These are phyloP conservation scores for Drosophila pachea DNA, from an alignment of 1,140 invertebrate genomes.

Conservation along the genomic window DNA sequence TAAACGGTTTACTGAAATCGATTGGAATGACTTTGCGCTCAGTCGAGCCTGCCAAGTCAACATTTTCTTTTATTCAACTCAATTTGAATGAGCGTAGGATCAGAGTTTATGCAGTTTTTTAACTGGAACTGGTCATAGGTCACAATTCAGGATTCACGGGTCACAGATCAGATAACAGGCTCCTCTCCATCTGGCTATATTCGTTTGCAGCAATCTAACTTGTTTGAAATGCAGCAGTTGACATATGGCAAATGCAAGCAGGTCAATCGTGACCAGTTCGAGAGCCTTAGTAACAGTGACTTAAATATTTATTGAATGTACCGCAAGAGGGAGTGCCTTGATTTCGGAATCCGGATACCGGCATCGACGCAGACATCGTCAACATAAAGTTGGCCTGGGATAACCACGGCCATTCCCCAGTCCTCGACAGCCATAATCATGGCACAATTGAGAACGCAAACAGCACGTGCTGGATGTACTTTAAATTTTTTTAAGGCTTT, in stretches of 20 bases:
- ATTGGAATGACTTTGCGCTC: not conserved
- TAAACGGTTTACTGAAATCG: not conserved
- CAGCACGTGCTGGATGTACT: slow-evolving; percentile 56
- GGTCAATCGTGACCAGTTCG: slow-evolving; percentile 29
- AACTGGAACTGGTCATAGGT: not conserved
- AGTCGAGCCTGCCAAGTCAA: too few species aligned
- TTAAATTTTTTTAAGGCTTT: slow-evolving; percentile 12
- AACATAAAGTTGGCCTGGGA: slow-evolving; percentile 20
- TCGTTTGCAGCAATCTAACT: slow-evolving; percentile 1
- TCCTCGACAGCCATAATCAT: slow-evolving; percentile 48
- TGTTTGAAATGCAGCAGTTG: slow-evolving; percentile 9
- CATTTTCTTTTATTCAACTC: not conserved
- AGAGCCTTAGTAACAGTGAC: slow-evolving; percentile 19
- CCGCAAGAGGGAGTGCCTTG: slow-evolving; percentile 12
- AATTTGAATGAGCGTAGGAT: not conserved
- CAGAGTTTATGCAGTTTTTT: not conserved
- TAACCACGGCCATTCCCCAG: slow-evolving; percentile 8
- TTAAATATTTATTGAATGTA: slow-evolving; percentile 67
- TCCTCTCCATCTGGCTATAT: not conserved
- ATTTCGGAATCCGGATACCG: not conserved
- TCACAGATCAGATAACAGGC: not conserved
- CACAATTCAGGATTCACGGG: not conserved
- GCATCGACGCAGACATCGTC: slow-evolving; percentile 9
- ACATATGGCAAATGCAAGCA: slow-evolving; percentile 17
- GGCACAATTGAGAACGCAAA: slow-evolving; percentile 64